These are phyloP conservation scores for Danio kyathit DNA, from an alignment of 2,797 vertebrate species.

Conservation along the genomic window DNA sequence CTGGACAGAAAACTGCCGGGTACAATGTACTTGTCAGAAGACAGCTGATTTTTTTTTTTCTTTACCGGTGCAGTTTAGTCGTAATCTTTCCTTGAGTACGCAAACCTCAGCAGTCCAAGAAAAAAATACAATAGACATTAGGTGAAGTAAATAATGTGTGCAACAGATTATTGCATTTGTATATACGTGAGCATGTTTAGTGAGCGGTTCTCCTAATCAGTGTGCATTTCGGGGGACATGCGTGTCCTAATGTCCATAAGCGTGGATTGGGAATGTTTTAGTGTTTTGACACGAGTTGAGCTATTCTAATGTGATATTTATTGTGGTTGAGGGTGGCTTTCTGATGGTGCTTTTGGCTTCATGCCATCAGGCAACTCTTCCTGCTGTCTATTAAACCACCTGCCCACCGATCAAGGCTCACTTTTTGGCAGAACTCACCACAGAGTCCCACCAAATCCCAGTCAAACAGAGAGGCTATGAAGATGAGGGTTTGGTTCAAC, in stretches of 20 bases:
- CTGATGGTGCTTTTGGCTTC: conserved; percentile 78
- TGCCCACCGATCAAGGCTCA: conserved; percentile 23
- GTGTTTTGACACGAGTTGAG: conserved; percentile 56
- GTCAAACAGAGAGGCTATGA: conserved; percentile 32
- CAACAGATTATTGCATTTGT: conserved; percentile 58
- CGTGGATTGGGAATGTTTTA: conserved; percentile 1
- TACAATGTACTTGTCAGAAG: conserved; percentile 80
- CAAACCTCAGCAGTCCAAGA: conserved; percentile 58
- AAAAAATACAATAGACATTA: conserved; percentile 68
- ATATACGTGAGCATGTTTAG: conserved; percentile 37
- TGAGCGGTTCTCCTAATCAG: conserved; percentile 36
- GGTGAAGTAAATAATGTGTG: conserved; percentile 69
- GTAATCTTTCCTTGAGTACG: conserved; percentile 71
- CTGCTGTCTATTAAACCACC: conserved; percentile 43
- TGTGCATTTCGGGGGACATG: not conserved
- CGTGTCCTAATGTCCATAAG: conserved; percentile 13
- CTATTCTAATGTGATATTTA: conserved; percentile 73
- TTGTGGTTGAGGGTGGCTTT: conserved; percentile 81
- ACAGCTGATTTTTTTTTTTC: conserved; percentile 76
- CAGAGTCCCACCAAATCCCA: conserved; percentile 42
- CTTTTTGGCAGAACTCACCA: conserved; percentile 35
- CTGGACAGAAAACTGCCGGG: conserved; percentile 76
- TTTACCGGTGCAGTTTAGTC: conserved; percentile 73
- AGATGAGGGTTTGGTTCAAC: conserved; percentile 37
- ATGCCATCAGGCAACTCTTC: conserved; percentile 82